Percentiles rank a stretch among this genome's conserved stretches.
These are phyloP conservation scores for Heteropelma amictum DNA, from an alignment of 2,888 invertebrate species.

Conservation along the genomic window DNA sequence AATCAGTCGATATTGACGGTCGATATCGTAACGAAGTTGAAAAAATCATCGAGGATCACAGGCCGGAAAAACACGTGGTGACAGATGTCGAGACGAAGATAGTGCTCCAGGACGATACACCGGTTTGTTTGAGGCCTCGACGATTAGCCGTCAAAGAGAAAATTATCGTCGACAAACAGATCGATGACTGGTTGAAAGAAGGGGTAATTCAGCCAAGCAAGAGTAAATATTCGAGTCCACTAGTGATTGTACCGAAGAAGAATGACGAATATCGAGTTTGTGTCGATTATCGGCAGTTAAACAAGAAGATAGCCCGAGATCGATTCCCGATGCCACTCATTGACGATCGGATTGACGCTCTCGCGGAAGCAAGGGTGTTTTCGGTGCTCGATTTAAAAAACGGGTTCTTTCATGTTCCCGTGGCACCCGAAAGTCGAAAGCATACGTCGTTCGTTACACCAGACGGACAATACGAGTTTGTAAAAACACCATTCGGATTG, in stretches of 20 bases:
- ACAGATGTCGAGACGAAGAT: conserved; percentile 65
- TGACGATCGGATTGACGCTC: conserved; percentile 65
- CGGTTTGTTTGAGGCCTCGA: conserved; percentile 62
- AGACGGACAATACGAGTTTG: conserved; percentile 50
- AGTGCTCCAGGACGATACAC: conserved; percentile 64
- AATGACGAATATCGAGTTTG: conserved; percentile 65
- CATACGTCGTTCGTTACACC: conserved; percentile 47
- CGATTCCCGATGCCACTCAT: conserved; percentile 56
- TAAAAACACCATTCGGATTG: conserved; percentile 49
- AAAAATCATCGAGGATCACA: conserved; percentile 57
- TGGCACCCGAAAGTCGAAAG: conserved; percentile 45
- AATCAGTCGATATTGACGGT: conserved; percentile 52
- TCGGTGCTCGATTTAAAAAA: conserved; percentile 56
- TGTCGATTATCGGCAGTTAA: conserved; percentile 73
- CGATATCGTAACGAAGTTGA: conserved; percentile 52
- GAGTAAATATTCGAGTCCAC: conserved; percentile 69
- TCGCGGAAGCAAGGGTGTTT: conserved; percentile 48
- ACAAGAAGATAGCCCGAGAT: conserved; percentile 65
- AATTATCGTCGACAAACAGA: conserved; percentile 62
- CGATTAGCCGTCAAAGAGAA: conserved; percentile 61
- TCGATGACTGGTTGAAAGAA: conserved; percentile 66
- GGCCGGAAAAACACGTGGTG: conserved; percentile 57
- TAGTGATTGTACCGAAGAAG: conserved; percentile 66
- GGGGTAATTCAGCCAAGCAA: conserved; percentile 66
- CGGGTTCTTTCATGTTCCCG: conserved; percentile 50